Conservation (phyloP, 2,797 vertebrate species). For the Bufotes viridis region DNA sequence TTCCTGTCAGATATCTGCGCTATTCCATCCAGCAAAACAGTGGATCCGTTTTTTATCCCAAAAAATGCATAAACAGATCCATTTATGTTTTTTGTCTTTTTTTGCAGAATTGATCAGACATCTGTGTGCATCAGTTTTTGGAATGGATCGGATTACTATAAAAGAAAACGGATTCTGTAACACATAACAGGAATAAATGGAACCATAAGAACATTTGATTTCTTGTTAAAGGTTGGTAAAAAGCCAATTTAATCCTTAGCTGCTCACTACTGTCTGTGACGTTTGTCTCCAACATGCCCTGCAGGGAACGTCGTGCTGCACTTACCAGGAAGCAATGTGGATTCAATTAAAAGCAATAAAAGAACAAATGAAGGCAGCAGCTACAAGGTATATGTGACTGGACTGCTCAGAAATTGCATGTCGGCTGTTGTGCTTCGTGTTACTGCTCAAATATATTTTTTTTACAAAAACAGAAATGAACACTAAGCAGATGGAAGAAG, state of each 20-base stretch:
- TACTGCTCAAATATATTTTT: no score
- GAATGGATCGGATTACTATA: no score
- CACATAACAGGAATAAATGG: neutral
- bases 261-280: neutral
- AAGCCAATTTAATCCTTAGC: slow-evolving; percentile 3
- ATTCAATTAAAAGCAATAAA: slow-evolving; percentile 33
- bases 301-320: neutral
- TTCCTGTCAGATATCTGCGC: no score
- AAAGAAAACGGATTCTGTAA: neutral
- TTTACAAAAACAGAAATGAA: neutral
- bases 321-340: slow-evolving; percentile 11
- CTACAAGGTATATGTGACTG: neutral
- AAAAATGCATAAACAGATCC: no score
- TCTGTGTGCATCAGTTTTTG: no score
- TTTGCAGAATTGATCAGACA: no score
- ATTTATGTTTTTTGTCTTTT: no score
- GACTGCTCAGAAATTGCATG: no score
- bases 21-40: no score
- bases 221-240: slow-evolving; percentile 3
- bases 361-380: neutral
- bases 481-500: neutral
- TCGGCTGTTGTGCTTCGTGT: neutral
- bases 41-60: no score
- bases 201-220: neutral
- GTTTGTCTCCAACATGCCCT: neutral